A percentile compares a stretch with the other conserved stretches of the same genome.
Conservation (phyloP, 2,888 invertebrate species). For the Galerucella nymphaeae region DNA sequence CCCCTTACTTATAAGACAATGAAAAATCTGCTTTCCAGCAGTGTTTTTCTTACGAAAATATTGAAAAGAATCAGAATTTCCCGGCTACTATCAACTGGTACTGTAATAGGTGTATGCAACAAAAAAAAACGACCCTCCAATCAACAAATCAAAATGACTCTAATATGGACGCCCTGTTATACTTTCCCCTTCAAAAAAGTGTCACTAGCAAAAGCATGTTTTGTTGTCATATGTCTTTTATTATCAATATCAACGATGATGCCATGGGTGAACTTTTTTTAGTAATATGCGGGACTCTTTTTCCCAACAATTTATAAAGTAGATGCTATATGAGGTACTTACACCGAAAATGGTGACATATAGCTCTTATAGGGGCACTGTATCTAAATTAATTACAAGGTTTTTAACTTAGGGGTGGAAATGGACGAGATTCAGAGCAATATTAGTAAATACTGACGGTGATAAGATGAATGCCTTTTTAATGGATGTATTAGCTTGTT, state of each 20-base stretch:
- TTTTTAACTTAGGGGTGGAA: slow-evolving; percentile 23
- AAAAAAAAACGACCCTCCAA: not conserved
- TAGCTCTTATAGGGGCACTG: slow-evolving; percentile 23
- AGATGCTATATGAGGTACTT: slow-evolving; percentile 23
- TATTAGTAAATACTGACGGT: slow-evolving; percentile 4
- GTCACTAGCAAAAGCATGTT: slow-evolving; percentile 63
- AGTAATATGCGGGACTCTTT: slow-evolving; percentile 46
- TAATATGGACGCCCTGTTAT: slow-evolving; percentile 52
- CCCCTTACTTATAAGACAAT: too few relatives aligned
- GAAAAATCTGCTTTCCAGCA: too few relatives aligned
- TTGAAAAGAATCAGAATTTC: too few relatives aligned
- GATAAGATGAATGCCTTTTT: slow-evolving; percentile 12
- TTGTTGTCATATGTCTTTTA: slow-evolving; percentile 63
- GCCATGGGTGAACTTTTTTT: slow-evolving; percentile 36
- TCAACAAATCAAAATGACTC: slow-evolving; percentile 46
- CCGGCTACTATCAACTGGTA: not conserved
- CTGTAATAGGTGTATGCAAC: not conserved
- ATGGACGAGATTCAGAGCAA: slow-evolving; percentile 11
- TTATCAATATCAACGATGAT: slow-evolving; percentile 48
- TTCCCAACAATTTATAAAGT: slow-evolving; percentile 28
- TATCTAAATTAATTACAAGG: slow-evolving; percentile 35
- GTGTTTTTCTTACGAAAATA: too few relatives aligned
- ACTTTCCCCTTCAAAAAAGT: slow-evolving; percentile 53
- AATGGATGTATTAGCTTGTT: not conserved
- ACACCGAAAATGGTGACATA: slow-evolving; percentile 14